Conservation (phyloP, 2,113 vertebrate genomes). For the Eptesicus fuscus region DNA sequence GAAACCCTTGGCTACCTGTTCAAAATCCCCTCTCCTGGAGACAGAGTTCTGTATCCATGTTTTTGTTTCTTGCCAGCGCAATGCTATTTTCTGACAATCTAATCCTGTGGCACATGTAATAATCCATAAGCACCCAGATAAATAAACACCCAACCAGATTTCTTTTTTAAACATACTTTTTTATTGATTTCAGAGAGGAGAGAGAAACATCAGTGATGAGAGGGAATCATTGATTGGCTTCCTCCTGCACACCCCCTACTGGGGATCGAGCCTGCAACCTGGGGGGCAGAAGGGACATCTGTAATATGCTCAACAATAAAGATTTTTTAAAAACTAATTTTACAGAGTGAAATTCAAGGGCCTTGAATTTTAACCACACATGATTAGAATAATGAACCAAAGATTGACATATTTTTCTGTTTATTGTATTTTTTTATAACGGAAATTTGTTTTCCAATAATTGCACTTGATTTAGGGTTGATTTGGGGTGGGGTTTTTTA, state of each 20-base stretch:
- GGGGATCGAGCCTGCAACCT: no score
- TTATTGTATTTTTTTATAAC: background rate
- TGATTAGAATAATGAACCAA: background rate
- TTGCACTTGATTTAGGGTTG: background rate
- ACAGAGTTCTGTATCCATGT: background rate
- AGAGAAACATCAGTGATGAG: no score
- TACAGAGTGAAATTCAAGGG: background rate
- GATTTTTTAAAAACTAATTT: background rate
- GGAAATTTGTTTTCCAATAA: background rate
- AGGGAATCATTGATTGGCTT: no score
- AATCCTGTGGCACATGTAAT: background rate
- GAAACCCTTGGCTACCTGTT: background rate
- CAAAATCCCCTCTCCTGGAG: background rate
- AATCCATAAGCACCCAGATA: background rate
- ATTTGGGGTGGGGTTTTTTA: background rate
- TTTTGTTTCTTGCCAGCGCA: background rate
- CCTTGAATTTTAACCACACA: background rate
- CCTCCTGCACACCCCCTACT: no score
- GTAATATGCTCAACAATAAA: no score
- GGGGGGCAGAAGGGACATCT: no score
- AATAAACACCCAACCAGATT: background rate
- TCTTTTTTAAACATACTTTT: no score
- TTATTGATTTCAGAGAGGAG: no score
- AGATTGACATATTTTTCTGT: background rate
- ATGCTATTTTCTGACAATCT: background rate